phyloP scores from a whole-genome alignment of 2,797 vertebrate species.

The Oceanodroma leucorhoa region DNA sequence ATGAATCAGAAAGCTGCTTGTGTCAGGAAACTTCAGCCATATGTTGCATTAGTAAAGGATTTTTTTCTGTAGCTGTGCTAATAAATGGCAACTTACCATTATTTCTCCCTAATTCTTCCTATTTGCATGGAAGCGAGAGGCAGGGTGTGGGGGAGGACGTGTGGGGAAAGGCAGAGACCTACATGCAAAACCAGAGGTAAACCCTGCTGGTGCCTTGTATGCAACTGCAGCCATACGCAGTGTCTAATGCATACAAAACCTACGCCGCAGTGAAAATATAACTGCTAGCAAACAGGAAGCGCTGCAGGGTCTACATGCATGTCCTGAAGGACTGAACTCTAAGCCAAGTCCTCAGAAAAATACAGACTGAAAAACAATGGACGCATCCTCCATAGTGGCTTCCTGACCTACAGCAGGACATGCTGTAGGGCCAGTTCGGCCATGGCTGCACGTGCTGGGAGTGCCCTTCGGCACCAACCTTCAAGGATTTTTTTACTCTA shows the following conservation, averaged over 20 bases:
- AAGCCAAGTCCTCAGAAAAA: not conserved
- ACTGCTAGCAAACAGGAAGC: constrained; percentile 11
- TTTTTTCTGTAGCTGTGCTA: not conserved
- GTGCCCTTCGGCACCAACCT: fast-evolving
- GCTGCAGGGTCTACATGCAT: not conserved
- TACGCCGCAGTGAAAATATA: not conserved
- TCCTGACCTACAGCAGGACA: not conserved
- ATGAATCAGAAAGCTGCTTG: not conserved
- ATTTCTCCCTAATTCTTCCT: not conserved
- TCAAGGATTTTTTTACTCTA: not conserved
- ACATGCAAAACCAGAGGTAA: not conserved
- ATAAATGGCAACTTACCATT: not conserved
- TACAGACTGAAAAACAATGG: not conserved
- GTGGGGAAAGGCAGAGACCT: not conserved
- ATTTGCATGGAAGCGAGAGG: not conserved
- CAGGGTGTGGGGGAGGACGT: not conserved
- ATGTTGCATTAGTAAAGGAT: not conserved
- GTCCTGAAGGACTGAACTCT: not conserved
- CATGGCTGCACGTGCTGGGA: not conserved
- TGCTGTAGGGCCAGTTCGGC: fast-evolving
- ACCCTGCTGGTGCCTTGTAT: fast-evolving
- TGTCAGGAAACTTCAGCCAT: not conserved
- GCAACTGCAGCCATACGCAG: not conserved
- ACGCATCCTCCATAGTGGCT: not conserved
- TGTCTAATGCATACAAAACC: fast-evolving